Evolutionary conservation across 2,797 vertebrate genomes (phyloP), one percentile per base, ranked within the genome.

Genomic region (Eulemur coronatus): DNA sequence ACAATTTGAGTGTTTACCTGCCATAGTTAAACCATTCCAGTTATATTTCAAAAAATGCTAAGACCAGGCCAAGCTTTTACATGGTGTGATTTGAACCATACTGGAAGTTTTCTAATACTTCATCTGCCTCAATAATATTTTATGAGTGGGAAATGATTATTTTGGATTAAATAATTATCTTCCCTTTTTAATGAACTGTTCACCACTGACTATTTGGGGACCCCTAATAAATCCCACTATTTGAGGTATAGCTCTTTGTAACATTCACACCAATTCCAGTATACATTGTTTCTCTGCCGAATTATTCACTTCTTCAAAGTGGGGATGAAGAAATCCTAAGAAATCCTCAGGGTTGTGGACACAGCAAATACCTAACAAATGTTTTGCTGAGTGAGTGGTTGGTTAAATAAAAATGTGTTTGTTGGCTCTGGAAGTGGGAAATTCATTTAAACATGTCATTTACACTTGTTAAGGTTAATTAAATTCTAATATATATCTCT

Each of bases 1-100:
- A 65, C 46, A 28, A 55, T 88, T 52, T 75, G 69, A 91, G 46
- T 69, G 67, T 95, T 96, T 93, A 73, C 76, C 38, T 93, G 61
- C 38, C 46, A 65, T 55, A 35, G 14, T 73, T 81, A 95, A 94
- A 84, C 48, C 11, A 22, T 84, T 57, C 38, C 28, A 35, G 75
- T 65, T 63, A 79, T 35, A 78, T 96, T 84, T 76, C 84, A 81
- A 48, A 84, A 91, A 30, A 24, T 35, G n/a, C 5, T 72, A 55
- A 89, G 22, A 78, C 28, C 33, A 87, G 46, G 28, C 10, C 20
- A 61, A 8, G 28, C 6, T 79, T 94, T 89, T 35, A 52, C 1
- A 46, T 57, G 50, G 4, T 72, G 1, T 50, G n/a, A 61, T 57
- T n/a, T 86, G 33, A 94, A 87, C 17, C 61, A 5, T 41, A 26